phyloP scores from a whole-genome alignment of 2,888 invertebrate species.

The Lampropteryx suffumata region DNA sequence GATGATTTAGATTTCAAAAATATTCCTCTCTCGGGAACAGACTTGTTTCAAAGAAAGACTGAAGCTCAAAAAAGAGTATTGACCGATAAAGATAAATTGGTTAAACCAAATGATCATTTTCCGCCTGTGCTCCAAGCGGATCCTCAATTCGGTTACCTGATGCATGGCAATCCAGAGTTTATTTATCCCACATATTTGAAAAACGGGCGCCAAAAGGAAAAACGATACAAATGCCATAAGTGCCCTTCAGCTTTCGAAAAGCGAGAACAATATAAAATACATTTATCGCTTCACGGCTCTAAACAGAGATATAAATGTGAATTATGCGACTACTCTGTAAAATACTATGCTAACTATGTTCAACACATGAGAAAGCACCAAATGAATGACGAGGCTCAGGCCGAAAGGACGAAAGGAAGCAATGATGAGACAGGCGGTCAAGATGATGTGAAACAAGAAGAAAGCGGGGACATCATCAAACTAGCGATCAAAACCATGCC shows the following conservation, averaged over 20 bases:
- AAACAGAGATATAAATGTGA: constrained; percentile 92
- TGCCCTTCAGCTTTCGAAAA: constrained; percentile 95
- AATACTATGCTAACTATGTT: constrained; percentile 91
- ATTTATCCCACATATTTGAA: constrained; percentile 89
- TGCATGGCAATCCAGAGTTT: constrained; percentile 90
- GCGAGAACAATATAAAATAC: constrained; percentile 91
- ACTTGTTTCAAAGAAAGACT: constrained; percentile 85
- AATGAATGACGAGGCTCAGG: constrained; percentile 86
- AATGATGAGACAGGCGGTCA: constrained; percentile 54
- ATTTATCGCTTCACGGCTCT: constrained; percentile 91
- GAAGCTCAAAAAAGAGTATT: constrained; percentile 81
- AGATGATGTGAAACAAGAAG: constrained; percentile 53
- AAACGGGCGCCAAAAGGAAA: constrained; percentile 89
- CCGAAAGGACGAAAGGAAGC: constrained; percentile 75
- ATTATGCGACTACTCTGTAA: constrained; percentile 93
- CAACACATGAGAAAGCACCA: constrained; percentile 92
- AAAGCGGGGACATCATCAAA: constrained; percentile 62
- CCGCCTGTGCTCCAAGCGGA: constrained; percentile 82
- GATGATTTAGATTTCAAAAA: constrained; percentile 77
- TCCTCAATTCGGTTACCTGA: constrained; percentile 86
- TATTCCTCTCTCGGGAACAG: constrained; percentile 85
- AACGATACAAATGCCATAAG: constrained; percentile 91
- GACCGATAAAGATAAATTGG: constrained; percentile 75
- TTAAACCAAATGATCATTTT: constrained; percentile 79
- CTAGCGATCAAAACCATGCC: constrained; percentile 77